A percentile compares a stretch with the other conserved stretches of the same genome.
Conservation (phyloP, 2,888 invertebrate species). For the Ennomos quercinarius region DNA sequence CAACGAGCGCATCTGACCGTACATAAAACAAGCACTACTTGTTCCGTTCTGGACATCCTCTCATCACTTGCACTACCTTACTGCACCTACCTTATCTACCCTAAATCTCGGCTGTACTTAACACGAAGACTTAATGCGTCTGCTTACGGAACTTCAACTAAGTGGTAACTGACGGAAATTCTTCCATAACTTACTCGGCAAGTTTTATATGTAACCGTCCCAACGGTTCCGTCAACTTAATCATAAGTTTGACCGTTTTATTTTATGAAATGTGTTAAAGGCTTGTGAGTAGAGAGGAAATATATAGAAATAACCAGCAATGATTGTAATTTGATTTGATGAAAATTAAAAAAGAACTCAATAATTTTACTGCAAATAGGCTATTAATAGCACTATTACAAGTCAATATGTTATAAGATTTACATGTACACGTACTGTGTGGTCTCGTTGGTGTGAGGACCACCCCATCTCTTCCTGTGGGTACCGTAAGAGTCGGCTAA, state of each 20-base stretch:
- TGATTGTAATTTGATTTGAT: no score
- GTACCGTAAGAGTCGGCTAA: no score
- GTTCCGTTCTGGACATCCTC: slow-evolving; percentile 24
- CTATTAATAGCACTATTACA: no score
- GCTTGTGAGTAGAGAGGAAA: no score
- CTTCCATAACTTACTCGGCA: slow-evolving; percentile 39
- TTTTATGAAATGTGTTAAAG: slow-evolving; percentile 11
- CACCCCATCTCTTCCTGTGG: no score
- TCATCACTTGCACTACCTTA: slow-evolving; percentile 38
- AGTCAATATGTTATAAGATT: no score
- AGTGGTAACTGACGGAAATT: slow-evolving; percentile 51
- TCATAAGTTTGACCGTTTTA: slow-evolving; percentile 25
- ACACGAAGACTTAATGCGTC: slow-evolving; percentile 72
- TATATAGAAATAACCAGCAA: no score
- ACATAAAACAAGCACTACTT: slow-evolving; percentile 1
- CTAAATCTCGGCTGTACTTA: slow-evolving; percentile 68
- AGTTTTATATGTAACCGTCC: slow-evolving; percentile 13
- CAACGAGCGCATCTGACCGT: no score
- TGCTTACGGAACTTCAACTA: slow-evolving; percentile 59
- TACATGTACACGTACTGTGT: no score
- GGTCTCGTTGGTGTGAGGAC: no score
- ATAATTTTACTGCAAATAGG: no score
- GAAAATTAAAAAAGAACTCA: no score
- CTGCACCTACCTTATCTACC: slow-evolving; percentile 62
- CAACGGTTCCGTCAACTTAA: slow-evolving; percentile 16